Evolutionary conservation across 1,140 invertebrate species (phyloP), one percentile per base, ranked within the genome.

Genomic region (Diachasmimorpha longicaudata): DNA sequence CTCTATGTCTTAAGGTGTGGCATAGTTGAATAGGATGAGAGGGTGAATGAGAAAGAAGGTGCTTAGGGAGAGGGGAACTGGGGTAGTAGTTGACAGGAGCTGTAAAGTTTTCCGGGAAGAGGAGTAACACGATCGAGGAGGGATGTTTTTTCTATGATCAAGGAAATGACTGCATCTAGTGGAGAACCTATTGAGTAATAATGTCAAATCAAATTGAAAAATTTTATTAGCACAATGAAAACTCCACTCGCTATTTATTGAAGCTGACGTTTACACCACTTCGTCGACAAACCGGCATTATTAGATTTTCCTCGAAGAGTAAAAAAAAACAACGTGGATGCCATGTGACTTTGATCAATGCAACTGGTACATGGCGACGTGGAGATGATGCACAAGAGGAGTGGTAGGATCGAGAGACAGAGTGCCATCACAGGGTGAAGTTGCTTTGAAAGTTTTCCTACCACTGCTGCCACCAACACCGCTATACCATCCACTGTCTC

Each of bases 261-360:
- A 13, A 25, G 58, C 58, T 31, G 58, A 63, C 58, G 23, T 63
- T 63, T 31, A 63, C 13, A 19, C 58, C 23, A 31, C 23, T 63
- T n/a, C 10, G 21, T 25, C 23, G 23, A 63, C 19, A 63, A 3
- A 31, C 25, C 21, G 13, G 58, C 21, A 63, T 63, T 31, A 63
- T 25, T 63, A 21, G 55, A 63, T 25, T 63, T 31, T 11, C 4
- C 31, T 63, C 9, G 11, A 8, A 25, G 19, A 58, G n/a, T n/a
- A 63, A 63, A 63, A 25, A 31, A 63, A 13, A 31, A 23, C 58
- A 63, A 31, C 58, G 58, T 63, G 58, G 66, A 39, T 72, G 42
- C 72, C 78, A 79, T 72, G 75, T 79, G 75, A 79, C 75, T 76
- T 79, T 79, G 78, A 79, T 79, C 75, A 79, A 76, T 74, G 78